Percentiles rank a stretch among this genome's conserved stretches.
Evolutionary conservation across 2,888 invertebrate species (phyloP).

Genomic region (Dusona sp.): DNA sequence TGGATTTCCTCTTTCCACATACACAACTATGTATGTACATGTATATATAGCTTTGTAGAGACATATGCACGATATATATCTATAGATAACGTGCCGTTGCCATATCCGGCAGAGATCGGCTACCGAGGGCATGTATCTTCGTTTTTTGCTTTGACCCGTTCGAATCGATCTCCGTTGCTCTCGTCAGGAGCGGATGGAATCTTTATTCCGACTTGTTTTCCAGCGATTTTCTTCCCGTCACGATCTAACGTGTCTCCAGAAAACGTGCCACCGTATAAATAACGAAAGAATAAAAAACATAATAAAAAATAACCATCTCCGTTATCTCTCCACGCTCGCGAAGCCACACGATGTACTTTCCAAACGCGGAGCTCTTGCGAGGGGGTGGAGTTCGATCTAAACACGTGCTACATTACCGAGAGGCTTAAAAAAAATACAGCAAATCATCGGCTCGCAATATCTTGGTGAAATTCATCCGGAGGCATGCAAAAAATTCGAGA

Average conservation of each 20-base stretch:
- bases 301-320: background rate
- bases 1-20: slow-evolving; percentile 33
- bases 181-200: slow-evolving; percentile 31
- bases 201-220: slow-evolving; percentile 29
- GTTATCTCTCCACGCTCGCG: slow-evolving; percentile 11
- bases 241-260: slow-evolving; percentile 29
- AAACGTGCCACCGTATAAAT: slow-evolving; percentile 39
- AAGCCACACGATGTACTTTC: background rate
- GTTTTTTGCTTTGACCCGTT: slow-evolving; percentile 23
- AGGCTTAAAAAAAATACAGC: background rate
- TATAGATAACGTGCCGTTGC: slow-evolving; percentile 12
- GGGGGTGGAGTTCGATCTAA: background rate
- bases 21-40: background rate
- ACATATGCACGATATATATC: background rate
- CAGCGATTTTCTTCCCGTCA: slow-evolving; percentile 23
- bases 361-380: background rate
- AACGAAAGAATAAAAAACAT: background rate
- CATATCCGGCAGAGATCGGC: slow-evolving; percentile 53
- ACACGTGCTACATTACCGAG: background rate
- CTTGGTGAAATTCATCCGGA: slow-evolving; percentile 9
- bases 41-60: background rate
- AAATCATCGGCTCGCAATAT: background rate
- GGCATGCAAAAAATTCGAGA: slow-evolving; percentile 27
- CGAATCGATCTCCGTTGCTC: slow-evolving; percentile 47
- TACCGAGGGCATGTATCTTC: slow-evolving; percentile 20